Evolutionary conservation across 1,140 invertebrate genomes (phyloP).

Genomic region (Lepidurus packardi): DNA sequence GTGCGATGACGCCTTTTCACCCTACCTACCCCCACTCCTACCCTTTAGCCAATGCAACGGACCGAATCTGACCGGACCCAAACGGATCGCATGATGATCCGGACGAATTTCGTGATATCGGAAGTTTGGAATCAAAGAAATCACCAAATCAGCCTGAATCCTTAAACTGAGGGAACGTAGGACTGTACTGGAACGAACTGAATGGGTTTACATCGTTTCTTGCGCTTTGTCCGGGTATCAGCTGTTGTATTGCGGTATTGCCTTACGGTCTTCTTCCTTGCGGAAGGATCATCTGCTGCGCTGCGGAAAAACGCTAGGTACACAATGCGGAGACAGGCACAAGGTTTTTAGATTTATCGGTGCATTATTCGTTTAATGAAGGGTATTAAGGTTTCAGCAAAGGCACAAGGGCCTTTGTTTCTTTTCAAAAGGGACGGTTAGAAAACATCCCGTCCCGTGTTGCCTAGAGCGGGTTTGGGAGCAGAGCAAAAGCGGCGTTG

Average conservation of each 20-base stretch:
- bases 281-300: no score
- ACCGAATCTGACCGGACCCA: neutral
- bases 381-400: neutral
- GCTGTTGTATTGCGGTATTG: no score
- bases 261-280: no score
- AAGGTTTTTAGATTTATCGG: neutral
- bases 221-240: no score
- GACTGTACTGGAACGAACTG: no score
- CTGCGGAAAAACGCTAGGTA: neutral
- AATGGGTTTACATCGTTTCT: no score
- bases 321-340: neutral
- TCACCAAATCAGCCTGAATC: no score
- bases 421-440: neutral
- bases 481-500: neutral
- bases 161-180: no score
- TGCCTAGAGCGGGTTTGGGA: neutral
- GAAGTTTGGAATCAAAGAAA: no score
- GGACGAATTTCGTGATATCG: no score
- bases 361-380: conserved; percentile 13
- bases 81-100: no score
- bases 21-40: neutral
- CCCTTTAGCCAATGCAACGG: neutral
- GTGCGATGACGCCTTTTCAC: neutral
- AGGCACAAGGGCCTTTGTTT: conserved; percentile 5
- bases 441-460: neutral